A percentile compares a stretch with the other conserved stretches of the same genome.
phyloP scores from a whole-genome alignment of 2,797 vertebrate species.

The Myiothlypis coronata region DNA sequence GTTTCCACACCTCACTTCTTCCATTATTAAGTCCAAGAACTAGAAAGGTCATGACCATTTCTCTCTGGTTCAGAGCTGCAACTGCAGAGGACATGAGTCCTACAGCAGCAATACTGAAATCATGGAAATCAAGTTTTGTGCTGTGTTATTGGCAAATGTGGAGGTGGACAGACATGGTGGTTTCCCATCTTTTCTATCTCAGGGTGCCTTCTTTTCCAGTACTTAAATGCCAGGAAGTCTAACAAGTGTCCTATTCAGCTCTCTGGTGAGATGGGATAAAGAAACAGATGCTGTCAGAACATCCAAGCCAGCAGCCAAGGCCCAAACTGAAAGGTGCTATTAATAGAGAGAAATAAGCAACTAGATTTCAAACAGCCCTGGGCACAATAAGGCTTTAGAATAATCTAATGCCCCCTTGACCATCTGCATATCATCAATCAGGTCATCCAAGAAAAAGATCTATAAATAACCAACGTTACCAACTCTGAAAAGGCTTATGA shows the following conservation, averaged over 20 bases:
- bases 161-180: neutral
- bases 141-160: neutral
- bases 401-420: slow-evolving; percentile 43
- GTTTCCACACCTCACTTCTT: slow-evolving; percentile 38
- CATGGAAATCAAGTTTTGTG: neutral
- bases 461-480: slow-evolving; percentile 57
- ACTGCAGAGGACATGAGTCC: neutral
- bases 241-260: slow-evolving; percentile 52
- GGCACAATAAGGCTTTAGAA: slow-evolving; percentile 58
- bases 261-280: slow-evolving; percentile 23
- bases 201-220: neutral
- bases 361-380: slow-evolving; percentile 51
- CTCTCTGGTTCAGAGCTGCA: neutral
- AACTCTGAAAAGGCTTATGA: slow-evolving; percentile 59
- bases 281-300: slow-evolving; percentile 43
- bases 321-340: slow-evolving; percentile 57
- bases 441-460: slow-evolving; percentile 61
- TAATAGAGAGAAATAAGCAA: slow-evolving; percentile 60
- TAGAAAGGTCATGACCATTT: slow-evolving; percentile 13
- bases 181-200: neutral
- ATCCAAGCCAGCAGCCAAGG: slow-evolving; percentile 6
- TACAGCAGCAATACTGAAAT: neutral
- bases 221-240: neutral
- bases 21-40: slow-evolving; percentile 28
- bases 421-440: slow-evolving; percentile 64